Conservation (phyloP, 2,113 vertebrate species). For the Isichthys henryi region DNA sequence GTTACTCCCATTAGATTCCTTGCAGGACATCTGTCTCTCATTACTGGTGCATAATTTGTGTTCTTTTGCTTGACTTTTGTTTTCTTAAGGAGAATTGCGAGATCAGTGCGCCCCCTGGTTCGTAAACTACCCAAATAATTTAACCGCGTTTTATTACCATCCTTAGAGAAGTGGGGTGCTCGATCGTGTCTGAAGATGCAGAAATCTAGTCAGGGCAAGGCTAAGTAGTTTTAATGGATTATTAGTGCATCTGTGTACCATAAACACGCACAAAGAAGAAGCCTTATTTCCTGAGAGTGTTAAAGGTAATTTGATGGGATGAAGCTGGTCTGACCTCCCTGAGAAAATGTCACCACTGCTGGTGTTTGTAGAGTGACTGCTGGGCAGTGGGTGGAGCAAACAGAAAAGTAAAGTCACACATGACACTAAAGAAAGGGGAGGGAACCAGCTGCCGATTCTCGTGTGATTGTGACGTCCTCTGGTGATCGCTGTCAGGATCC, state of each 20-base stretch:
- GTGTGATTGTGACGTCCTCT: neutral
- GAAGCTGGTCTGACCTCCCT: neutral
- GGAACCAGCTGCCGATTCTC: neutral
- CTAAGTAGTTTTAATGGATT: neutral
- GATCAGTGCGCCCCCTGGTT: slow-evolving; percentile 17
- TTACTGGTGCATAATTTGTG: slow-evolving; percentile 23
- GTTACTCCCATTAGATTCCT: neutral
- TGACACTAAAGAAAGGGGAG: neutral
- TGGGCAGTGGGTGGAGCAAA: neutral
- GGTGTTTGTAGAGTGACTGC: neutral
- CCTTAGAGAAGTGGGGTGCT: neutral
- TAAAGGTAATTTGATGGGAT: neutral
- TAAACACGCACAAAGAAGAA: neutral
- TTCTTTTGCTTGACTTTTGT: slow-evolving; percentile 19
- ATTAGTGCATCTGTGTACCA: neutral
- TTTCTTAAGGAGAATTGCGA: slow-evolving; percentile 16
- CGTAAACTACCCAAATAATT: slow-evolving; percentile 25
- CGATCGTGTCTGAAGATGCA: neutral
- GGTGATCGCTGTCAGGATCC: neutral
- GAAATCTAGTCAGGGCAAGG: neutral
- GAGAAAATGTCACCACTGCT: neutral
- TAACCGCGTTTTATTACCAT: neutral
- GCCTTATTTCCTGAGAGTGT: slow-evolving; percentile 14
- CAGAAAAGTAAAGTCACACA: neutral
- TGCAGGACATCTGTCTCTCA: slow-evolving; percentile 20